Percentiles rank a stretch among this genome's conserved stretches.
Conservation (phyloP, 2,113 vertebrate species). For the Atlantisia rogersi region DNA sequence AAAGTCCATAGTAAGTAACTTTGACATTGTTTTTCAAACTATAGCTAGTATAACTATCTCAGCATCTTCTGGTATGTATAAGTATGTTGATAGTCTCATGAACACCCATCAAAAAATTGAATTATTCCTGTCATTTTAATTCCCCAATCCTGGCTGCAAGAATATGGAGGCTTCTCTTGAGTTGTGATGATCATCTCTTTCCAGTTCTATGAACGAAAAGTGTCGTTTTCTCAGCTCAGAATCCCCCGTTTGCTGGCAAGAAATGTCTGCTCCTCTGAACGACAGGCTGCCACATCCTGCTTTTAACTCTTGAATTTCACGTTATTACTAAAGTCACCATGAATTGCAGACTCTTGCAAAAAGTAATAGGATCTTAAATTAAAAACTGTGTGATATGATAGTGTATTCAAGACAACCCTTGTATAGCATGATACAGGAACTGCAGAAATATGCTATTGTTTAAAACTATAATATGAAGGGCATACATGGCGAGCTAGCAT, state of each 20-base stretch:
- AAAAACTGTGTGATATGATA: not conserved
- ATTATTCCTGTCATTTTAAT: not conserved
- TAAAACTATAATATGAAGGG: not conserved
- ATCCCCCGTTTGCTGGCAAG: not conserved
- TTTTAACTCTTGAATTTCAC: not conserved
- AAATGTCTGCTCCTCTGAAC: not conserved
- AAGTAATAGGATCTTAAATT: not conserved
- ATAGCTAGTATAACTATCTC: not conserved
- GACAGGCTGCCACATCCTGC: not conserved
- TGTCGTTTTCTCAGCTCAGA: not conserved
- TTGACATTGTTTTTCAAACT: not conserved
- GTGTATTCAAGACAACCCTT: not conserved
- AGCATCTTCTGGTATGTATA: not conserved
- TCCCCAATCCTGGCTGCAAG: not conserved
- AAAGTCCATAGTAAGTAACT: not conserved
- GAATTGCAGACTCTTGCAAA: not conserved
- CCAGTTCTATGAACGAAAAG: not conserved
- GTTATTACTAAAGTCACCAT: not conserved
- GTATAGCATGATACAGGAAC: no score
- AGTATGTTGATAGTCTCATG: not conserved
- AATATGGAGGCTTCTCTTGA: not conserved
- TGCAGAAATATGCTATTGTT: not conserved
- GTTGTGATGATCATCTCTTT: not conserved
- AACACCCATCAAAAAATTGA: conserved; percentile 1
- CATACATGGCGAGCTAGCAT: not conserved